Conservation (phyloP, 2,797 vertebrate genomes). For the Leptodactylus fallax region DNA sequence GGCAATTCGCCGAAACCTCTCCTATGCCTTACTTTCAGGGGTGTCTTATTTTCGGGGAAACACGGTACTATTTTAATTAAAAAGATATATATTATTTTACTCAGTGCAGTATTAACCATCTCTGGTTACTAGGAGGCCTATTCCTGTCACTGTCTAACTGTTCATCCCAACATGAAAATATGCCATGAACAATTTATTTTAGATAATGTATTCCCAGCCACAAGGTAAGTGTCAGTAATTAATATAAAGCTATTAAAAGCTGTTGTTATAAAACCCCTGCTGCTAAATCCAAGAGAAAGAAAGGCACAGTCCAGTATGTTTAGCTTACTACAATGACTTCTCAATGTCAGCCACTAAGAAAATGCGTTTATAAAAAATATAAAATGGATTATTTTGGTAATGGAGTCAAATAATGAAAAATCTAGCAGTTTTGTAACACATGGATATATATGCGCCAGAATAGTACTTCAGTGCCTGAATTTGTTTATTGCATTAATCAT, state of each 20-base stretch:
- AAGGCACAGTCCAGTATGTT: not conserved
- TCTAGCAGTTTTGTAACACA: too few relatives aligned
- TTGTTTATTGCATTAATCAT: too few relatives aligned
- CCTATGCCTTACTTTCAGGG: too few relatives aligned
- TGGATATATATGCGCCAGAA: too few relatives aligned
- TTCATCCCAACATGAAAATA: not conserved
- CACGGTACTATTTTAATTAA: not conserved
- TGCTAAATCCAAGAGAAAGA: constrained; percentile 1
- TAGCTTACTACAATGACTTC: constrained; percentile 16
- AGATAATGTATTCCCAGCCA: constrained; percentile 8
- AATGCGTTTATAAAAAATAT: not conserved
- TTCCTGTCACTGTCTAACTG: not conserved
- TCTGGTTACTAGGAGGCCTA: not conserved
- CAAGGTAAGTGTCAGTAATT: constrained; percentile 31
- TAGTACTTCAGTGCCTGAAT: too few relatives aligned
- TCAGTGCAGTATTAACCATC: not conserved
- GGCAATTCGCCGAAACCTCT: too few relatives aligned
- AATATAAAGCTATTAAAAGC: constrained; percentile 22
- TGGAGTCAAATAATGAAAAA: too few relatives aligned
- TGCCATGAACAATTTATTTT: constrained; percentile 14
- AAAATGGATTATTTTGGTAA: not conserved
- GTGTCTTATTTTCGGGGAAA: too few relatives aligned
- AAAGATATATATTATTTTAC: not conserved
- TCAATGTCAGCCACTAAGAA: not conserved
- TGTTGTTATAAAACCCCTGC: not conserved